These are phyloP conservation scores for Varecia variegata DNA, from an alignment of 2,797 vertebrate genomes.

Conservation along the genomic window DNA sequence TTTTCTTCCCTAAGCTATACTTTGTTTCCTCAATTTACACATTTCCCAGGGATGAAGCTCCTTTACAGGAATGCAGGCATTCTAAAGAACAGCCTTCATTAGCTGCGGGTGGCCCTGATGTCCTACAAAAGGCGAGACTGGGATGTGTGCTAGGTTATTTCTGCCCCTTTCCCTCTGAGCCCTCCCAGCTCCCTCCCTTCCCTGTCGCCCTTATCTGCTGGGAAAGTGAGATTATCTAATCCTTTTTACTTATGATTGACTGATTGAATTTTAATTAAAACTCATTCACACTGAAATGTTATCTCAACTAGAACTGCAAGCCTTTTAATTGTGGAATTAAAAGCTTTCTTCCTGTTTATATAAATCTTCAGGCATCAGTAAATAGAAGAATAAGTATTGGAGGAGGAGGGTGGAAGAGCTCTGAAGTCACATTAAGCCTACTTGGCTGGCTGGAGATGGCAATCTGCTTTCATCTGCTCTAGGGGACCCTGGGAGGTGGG, in stretches of 20 bases:
- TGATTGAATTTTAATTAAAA: slow-evolving; percentile 74
- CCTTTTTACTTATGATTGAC: slow-evolving; percentile 56
- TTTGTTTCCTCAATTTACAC: background rate
- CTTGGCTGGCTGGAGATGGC: background rate
- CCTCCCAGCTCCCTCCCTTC: background rate
- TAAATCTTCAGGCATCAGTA: slow-evolving; percentile 53
- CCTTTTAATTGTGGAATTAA: slow-evolving; percentile 64
- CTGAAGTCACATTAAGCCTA: background rate
- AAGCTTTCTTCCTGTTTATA: slow-evolving; percentile 52
- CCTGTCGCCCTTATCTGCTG: background rate
- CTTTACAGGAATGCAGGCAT: background rate
- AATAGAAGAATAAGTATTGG: slow-evolving; percentile 23
- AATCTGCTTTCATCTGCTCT: background rate
- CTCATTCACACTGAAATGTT: slow-evolving; percentile 55
- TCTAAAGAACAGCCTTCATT: background rate
- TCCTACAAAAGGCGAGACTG: background rate
- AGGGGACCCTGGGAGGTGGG: background rate
- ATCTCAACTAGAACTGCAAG: slow-evolving; percentile 56
- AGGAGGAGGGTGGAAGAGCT: background rate
- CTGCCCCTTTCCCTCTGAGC: background rate
- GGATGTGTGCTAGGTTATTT: background rate
- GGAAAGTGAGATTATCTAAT: slow-evolving; percentile 43
- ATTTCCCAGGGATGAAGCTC: background rate
- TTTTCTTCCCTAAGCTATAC: background rate
- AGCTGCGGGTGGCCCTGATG: background rate